Evolutionary conservation across 2,888 invertebrate genomes (phyloP), one percentile per base, ranked within the genome.

Genomic region (Blera fallax): DNA sequence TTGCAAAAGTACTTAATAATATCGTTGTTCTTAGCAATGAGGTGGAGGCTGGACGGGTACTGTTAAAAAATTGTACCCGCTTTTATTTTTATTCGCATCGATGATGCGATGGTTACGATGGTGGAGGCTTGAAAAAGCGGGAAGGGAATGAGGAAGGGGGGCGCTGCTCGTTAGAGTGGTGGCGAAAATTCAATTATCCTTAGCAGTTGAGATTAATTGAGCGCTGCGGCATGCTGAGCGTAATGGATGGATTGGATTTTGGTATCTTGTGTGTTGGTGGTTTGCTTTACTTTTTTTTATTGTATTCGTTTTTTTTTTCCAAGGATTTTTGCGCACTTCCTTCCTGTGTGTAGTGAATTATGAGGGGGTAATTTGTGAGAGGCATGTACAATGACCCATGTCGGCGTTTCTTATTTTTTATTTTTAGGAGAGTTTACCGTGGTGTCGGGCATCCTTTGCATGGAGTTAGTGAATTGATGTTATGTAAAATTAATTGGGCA

Each of bases 131-230:
- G n/a, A n/a, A n/a, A n/a, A n/a, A n/a, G 18, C 40, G 8, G 3
- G 52, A 24, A 0, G 40, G 34, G 7, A 24, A 0, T 1, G 52
- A 1, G 40, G 18, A 7, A 2, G 1, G 8, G 32, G 27, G 4
- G n/a, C n/a, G n/a, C 18, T 40, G 29, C 34, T 67, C 29, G 50
- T 29, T 21, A 16, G 70, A 52, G 72, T 76, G 80, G 65, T 85
- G 76, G 85, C 40, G 85, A 77, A 85, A 85, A 85, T 85, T 85
- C 76, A 85, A 85, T 85, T 85, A 85, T 85, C 85, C 81, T 72
- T 67, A 81, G 76, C 81, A 85, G 84, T 85, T 72, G 76, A 85
- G 81, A 85, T 85, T 85, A 85, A 85, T 85, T 85, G 85, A 81
- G 81, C 81, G 52, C 81, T 60, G 72, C 81, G 76, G 70, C 70